Base-by-base conservation (phyloP, 1,140 invertebrate species). In the Eciton burchellii region DNA sequence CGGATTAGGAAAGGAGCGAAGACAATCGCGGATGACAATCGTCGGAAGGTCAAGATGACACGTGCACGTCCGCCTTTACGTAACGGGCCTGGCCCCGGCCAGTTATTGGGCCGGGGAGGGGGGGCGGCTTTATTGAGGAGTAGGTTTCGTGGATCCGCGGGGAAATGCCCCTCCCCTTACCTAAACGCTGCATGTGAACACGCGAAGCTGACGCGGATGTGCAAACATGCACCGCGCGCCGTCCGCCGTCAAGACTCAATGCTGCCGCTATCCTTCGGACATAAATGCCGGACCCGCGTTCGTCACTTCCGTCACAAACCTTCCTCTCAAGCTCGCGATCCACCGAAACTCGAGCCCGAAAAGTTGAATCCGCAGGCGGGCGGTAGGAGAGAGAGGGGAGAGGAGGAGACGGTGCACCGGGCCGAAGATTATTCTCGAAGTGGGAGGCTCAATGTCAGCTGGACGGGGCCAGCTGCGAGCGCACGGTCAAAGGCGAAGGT, bases 1-100 rank as follows among this genome's bases (percentile, higher is more conserved):
- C 45, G 19, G 16, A 9, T 0, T 52, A 65, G 29, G 21, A 41
- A 21, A 11, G 1, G 43, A 14, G 0, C n/a, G 16, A 26, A 3
- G 35, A 35, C n/a, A n/a, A n/a, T n/a, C n/a, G n/a, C n/a, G 21
- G 14, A 43, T 8, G 52, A 43, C 14, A 9, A 24, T 26, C n/a
- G 19, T 49, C 16, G 62, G 74, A 68, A 66, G 66, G 47, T 76
- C 73, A 76, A 76, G 60, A 29, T 63, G 57, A 62, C 24, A 74
- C 57, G 43, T 47, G 45, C 43, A 73, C 19, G 41, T 6, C 16
- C 65, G 47, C 9, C 19, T 9, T 77, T 77, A 66, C 62, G 62
- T 66, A 76, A 66, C 65, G 66, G 26, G 21, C 54, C 54, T 26
- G 60, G 16, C 21, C 9, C 9, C 47, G 47, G n/a, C n/a, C n/a